These are phyloP conservation scores for Verasper variegatus DNA, from an alignment of 2,113 vertebrate species.

Conservation along the genomic window DNA sequence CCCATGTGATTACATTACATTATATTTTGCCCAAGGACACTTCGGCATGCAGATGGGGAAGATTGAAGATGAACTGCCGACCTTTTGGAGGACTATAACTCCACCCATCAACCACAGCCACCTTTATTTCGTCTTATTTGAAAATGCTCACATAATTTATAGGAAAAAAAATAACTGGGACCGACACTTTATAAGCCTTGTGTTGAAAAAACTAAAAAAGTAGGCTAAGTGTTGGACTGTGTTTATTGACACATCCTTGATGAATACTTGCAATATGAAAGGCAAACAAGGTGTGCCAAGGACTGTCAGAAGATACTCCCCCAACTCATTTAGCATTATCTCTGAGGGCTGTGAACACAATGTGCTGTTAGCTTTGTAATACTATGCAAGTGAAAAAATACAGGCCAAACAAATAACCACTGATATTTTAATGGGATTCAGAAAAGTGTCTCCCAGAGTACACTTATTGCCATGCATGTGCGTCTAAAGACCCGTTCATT, in stretches of 20 bases:
- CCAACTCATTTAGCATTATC: conserved; percentile 45
- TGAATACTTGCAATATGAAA: conserved; percentile 32
- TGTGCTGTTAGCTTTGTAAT: conserved; percentile 35
- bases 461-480: background rate
- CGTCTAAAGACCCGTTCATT: conserved; percentile 17
- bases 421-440: conserved; percentile 50
- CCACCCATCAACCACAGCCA: too few relatives aligned
- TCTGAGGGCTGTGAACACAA: conserved; percentile 36
- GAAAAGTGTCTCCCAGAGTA: conserved; percentile 27
- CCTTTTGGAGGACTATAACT: too few relatives aligned
- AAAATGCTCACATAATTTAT: background rate
- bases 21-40: too few relatives aligned
- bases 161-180: background rate
- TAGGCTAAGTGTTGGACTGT: conserved; percentile 7
- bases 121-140: background rate
- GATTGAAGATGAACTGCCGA: too few relatives aligned
- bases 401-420: conserved; percentile 39
- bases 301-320: conserved; percentile 42
- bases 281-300: conserved; percentile 52
- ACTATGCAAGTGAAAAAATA: conserved; percentile 57
- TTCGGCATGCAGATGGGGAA: too few relatives aligned
- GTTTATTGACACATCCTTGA: conserved; percentile 31
- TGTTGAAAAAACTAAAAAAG: background rate
- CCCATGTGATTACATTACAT: too few relatives aligned
- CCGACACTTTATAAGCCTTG: conserved; percentile 5